phyloP scores from a whole-genome alignment of 53 echinoderm and acorn worm species.

The Henricia sp. region DNA sequence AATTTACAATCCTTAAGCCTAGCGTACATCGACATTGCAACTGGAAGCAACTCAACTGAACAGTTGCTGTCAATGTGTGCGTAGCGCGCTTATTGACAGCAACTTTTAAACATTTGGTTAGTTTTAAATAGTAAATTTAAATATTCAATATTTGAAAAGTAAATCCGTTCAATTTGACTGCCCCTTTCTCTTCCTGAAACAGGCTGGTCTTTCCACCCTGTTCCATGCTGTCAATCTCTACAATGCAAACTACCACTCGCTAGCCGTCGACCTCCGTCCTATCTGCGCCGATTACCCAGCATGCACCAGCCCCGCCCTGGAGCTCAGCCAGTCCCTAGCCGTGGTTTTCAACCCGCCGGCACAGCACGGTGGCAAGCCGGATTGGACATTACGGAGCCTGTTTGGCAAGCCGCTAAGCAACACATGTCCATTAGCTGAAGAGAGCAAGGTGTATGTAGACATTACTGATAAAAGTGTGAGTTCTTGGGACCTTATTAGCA shows the following conservation, averaged over 20 bases:
- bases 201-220: conserved; percentile 93
- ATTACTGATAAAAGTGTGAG: conserved; percentile 83
- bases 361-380: conserved; percentile 43
- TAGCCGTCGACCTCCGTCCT: conserved; percentile 87
- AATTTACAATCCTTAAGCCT: too few species aligned
- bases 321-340: conserved; percentile 82
- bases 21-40: too few species aligned
- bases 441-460: conserved; percentile 81
- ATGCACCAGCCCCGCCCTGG: conserved; percentile 74
- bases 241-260: conserved; percentile 97
- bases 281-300: conserved; percentile 75
- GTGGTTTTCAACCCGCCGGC: conserved; percentile 83
- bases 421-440: conserved; percentile 80
- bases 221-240: conserved; percentile 91
- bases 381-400: conserved; percentile 77
- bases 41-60: too few species aligned
- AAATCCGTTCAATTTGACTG: too few species aligned
- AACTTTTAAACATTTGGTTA: too few species aligned
- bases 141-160: too few species aligned
- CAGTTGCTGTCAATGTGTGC: too few species aligned
- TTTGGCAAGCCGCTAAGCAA: conserved; percentile 69
- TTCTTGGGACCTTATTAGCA: not conserved
- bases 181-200: not conserved
- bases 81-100: not conserved
- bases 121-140: too few species aligned